These are phyloP conservation scores for Sarcoramphus papa DNA, from an alignment of 2,797 vertebrate genomes.

Conservation along the genomic window DNA sequence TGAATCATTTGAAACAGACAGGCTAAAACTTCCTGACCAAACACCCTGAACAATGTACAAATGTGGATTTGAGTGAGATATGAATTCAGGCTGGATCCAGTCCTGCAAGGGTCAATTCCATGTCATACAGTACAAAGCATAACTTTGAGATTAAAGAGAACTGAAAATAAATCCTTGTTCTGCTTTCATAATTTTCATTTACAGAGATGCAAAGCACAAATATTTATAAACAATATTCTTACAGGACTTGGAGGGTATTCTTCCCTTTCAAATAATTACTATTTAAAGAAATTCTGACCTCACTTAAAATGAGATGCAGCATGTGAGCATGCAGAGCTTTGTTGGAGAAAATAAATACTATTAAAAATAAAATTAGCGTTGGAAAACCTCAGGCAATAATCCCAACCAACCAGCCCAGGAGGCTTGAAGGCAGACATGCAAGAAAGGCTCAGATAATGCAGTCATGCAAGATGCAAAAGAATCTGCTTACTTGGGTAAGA, in stretches of 20 bases:
- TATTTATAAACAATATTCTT: slow-evolving; percentile 40
- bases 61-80: neutral
- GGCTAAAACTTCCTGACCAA: neutral
- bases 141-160: slow-evolving; percentile 13
- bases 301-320: slow-evolving; percentile 12
- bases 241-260: neutral
- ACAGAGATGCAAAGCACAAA: neutral
- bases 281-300: slow-evolving; percentile 45
- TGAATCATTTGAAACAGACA: neutral
- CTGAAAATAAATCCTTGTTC: slow-evolving; percentile 7
- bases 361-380: neutral
- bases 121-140: neutral
- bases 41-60: neutral
- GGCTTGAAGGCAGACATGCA: slow-evolving; percentile 1
- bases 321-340: neutral
- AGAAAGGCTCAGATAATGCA: slow-evolving; percentile 13
- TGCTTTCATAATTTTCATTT: slow-evolving; percentile 26
- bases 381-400: slow-evolving; percentile 7
- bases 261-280: slow-evolving; percentile 33
- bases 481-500: slow-evolving; percentile 32
- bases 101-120: neutral
- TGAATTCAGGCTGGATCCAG: slow-evolving; percentile 1
- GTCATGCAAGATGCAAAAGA: slow-evolving; percentile 11
- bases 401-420: neutral
- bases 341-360: slow-evolving; percentile 24